phyloP scores from a whole-genome alignment of 2,797 vertebrate species.

The Esox lucius region DNA sequence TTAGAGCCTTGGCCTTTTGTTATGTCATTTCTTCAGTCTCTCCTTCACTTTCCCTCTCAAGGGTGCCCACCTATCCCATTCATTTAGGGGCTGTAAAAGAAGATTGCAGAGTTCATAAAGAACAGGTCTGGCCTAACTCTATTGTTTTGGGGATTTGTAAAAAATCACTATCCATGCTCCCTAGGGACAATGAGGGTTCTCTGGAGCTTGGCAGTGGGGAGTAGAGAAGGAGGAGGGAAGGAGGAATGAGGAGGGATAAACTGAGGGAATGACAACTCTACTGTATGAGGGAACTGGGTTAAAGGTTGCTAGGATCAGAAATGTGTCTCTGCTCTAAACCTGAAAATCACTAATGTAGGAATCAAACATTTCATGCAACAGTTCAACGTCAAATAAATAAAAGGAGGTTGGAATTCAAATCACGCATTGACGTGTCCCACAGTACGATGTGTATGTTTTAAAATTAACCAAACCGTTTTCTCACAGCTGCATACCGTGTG shows the following conservation, averaged over 20 bases:
- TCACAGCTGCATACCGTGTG: slow-evolving; percentile 25
- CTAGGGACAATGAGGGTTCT: slow-evolving; percentile 38
- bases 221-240: slow-evolving; percentile 11
- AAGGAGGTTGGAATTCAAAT: neutral
- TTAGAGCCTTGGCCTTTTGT: slow-evolving; percentile 58
- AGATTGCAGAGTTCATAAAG: slow-evolving; percentile 66
- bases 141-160: slow-evolving; percentile 45
- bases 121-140: slow-evolving; percentile 39
- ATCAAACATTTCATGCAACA: neutral
- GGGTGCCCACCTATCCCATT: slow-evolving; percentile 52
- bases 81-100: slow-evolving; percentile 56
- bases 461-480: slow-evolving; percentile 9
- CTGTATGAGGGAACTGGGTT: slow-evolving; percentile 10
- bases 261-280: slow-evolving; percentile 3
- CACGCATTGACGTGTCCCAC: neutral
- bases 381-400: neutral
- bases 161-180: slow-evolving; percentile 54
- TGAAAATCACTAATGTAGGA: neutral
- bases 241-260: slow-evolving; percentile 17
- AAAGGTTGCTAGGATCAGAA: neutral
- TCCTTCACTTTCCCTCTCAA: slow-evolving; percentile 28
- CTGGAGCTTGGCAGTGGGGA: neutral
- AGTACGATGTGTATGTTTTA: slow-evolving; percentile 33
- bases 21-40: slow-evolving; percentile 54
- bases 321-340: neutral